These are phyloP conservation scores for Ephydatia muelleri DNA, from an alignment of 37 sponge, comb jelly and placozoan genomes.

Conservation along the genomic window DNA sequence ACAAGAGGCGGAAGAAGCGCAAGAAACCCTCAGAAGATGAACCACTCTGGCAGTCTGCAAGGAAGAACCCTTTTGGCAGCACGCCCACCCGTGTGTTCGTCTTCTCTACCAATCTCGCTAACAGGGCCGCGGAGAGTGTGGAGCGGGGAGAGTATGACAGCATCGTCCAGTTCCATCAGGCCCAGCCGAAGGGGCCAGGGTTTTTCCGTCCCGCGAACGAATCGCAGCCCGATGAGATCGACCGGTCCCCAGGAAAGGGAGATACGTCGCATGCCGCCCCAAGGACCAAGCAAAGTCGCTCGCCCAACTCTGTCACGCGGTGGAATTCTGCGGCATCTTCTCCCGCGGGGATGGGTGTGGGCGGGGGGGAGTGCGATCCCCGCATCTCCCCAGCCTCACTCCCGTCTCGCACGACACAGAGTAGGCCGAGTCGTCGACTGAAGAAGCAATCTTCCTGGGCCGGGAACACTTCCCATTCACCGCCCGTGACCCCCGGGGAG, in stretches of 20 bases:
- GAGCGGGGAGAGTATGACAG: conserved; percentile 21
- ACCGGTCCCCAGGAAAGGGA: no score
- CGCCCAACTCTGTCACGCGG: neutral
- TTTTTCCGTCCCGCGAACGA: conserved; percentile 3
- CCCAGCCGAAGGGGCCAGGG: conserved; percentile 54
- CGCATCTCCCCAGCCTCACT: no score
- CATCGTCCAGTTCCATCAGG: conserved; percentile 70
- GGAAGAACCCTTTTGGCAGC: conserved; percentile 8
- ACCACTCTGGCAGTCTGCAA: conserved; percentile 66
- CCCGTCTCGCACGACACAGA: no score
- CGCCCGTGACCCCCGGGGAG: no score
- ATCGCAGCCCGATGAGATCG: no score
- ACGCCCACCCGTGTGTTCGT: conserved; percentile 45
- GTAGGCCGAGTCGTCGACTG: no score
- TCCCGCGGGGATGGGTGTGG: neutral
- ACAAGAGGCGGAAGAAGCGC: conserved; percentile 51
- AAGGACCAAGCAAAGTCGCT: neutral
- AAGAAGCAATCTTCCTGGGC: no score
- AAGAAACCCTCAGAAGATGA: conserved; percentile 55
- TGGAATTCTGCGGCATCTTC: neutral
- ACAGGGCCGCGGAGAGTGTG: conserved; percentile 79
- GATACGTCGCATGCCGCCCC: no score
- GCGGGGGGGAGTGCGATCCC: neutral
- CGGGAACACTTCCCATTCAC: no score
- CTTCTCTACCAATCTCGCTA: conserved; percentile 80